A percentile compares a stretch with the other conserved stretches of the same genome.
phyloP scores from a whole-genome alignment of 2,888 invertebrate genomes.

The Ornithoptera priamus region DNA sequence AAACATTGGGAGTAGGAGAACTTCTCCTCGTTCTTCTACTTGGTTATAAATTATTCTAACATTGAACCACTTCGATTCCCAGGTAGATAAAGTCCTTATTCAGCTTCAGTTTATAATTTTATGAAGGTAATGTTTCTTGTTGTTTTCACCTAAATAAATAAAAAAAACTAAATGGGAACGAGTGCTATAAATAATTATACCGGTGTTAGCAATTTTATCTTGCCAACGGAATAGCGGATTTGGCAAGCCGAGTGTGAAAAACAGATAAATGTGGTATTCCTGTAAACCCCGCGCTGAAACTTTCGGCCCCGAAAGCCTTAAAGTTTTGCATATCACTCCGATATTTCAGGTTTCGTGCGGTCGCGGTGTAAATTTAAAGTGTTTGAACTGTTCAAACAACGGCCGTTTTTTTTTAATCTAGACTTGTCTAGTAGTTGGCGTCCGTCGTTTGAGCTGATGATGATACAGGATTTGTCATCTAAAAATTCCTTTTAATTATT shows the following conservation, averaged over 20 bases:
- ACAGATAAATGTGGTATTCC: conserved; percentile 65
- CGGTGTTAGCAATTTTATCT: conserved; percentile 57
- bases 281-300: conserved; percentile 51
- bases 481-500: no score
- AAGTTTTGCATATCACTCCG: conserved; percentile 10
- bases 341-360: not conserved
- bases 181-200: conserved; percentile 65
- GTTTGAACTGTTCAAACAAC: not conserved
- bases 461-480: no score
- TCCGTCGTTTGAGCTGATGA: no score
- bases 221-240: conserved; percentile 32
- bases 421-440: no score
- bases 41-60: no score
- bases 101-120: no score
- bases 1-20: no score
- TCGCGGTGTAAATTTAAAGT: not conserved
- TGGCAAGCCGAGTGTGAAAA: conserved; percentile 60
- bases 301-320: conserved; percentile 14
- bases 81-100: no score
- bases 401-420: no score
- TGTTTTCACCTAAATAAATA: not conserved
- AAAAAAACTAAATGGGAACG: conserved; percentile 46
- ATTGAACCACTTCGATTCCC: no score
- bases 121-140: no score
- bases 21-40: no score